Evolutionary conservation across 2,888 invertebrate genomes (phyloP), one percentile per base, ranked within the genome.

Genomic region (Gnatocerus cornutus): DNA sequence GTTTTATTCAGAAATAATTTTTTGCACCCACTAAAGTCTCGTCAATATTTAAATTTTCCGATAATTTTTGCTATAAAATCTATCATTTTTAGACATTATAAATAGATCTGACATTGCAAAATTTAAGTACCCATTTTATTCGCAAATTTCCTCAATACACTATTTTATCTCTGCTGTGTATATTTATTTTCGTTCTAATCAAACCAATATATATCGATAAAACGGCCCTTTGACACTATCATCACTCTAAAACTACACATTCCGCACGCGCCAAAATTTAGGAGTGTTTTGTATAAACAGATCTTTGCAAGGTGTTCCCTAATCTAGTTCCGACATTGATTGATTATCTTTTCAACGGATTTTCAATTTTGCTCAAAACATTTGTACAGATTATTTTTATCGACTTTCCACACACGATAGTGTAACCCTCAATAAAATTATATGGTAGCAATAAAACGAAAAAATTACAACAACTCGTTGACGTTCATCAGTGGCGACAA

Each of bases 271-370:
- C 13, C 41, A 13, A n/a, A 41, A 3, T 10, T 10, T 10, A n/a
- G 37, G 37, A 5, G 13, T 41, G 41, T n/a, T 41, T 41, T 41
- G 10, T 41, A 41, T 12, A 41, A 12, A n/a, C 1, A 12, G 1
- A 41, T 12, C 5, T 46, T 46, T 46, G 13, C 46, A 50, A 29
- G 29, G 27, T 29, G 29, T 27, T 29, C 27, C 7, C 27, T 29
- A 50, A 50, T 50, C 48, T 21, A 27, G 46, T 46, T 46, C 16
- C 13, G 46, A 46, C 46, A 46, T 46, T 46, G 46, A 46, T 46
- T 46, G 46, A 46, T 46, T 46, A 43, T 9, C 13, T 9, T 8
- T 46, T 14, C 4, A 9, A 21, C 21, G n/a, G 9, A 13, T 41
- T n/a, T 8, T 39, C 39, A 39, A 6, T 12, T 2, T 33, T 33